Conservation (phyloP, 2,888 invertebrate species). For the Cataglyphis rosenhaueri region DNA sequence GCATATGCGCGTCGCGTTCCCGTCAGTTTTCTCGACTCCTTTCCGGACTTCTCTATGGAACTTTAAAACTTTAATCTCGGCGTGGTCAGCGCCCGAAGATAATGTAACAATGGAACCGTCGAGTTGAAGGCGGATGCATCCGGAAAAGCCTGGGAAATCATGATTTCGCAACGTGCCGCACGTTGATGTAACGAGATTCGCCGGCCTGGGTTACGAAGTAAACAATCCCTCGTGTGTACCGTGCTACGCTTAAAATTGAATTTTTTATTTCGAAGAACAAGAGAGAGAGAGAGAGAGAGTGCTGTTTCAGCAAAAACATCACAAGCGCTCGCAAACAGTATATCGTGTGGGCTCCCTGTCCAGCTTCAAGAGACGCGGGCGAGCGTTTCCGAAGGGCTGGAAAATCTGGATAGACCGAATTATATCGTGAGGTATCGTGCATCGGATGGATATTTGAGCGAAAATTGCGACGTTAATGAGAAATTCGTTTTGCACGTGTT, state of each 20-base stretch:
- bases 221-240: slow-evolving; percentile 59
- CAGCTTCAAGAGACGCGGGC: slow-evolving; percentile 13
- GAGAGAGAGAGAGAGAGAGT: not conserved
- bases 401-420: slow-evolving; percentile 11
- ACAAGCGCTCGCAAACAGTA: slow-evolving; percentile 28
- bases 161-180: slow-evolving; percentile 61
- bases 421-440: slow-evolving; percentile 16
- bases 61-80: slow-evolving; percentile 80
- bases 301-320: slow-evolving; percentile 44
- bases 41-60: slow-evolving; percentile 68
- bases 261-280: slow-evolving; percentile 48
- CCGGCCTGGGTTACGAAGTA: slow-evolving; percentile 45
- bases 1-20: slow-evolving; percentile 62
- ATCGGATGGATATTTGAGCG: slow-evolving; percentile 36
- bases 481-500: slow-evolving; percentile 44
- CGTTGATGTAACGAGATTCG: slow-evolving; percentile 71
- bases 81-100: slow-evolving; percentile 78
- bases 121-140: slow-evolving; percentile 59
- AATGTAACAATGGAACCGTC: slow-evolving; percentile 77
- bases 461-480: slow-evolving; percentile 55
- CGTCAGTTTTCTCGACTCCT: slow-evolving; percentile 63
- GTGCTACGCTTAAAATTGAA: slow-evolving; percentile 52
- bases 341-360: slow-evolving; percentile 8
- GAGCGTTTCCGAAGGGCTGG: slow-evolving; percentile 21
- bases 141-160: slow-evolving; percentile 66